A percentile compares a stretch with the other conserved stretches of the same genome.
These are phyloP conservation scores for Penaeus japonicus DNA, from an alignment of 1,140 invertebrate genomes.

Conservation along the genomic window DNA sequence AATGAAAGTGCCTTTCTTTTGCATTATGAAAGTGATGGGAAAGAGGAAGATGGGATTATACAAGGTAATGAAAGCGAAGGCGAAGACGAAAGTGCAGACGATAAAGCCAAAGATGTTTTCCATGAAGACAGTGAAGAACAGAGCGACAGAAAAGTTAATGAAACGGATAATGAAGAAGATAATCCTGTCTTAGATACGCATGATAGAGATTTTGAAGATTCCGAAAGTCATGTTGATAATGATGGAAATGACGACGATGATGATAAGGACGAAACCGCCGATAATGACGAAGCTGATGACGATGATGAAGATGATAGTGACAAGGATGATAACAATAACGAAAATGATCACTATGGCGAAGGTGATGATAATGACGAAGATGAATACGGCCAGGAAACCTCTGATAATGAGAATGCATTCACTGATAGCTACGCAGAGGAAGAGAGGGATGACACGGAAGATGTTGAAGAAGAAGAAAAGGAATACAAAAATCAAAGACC, in stretches of 20 bases:
- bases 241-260: background rate
- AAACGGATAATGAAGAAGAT: background rate
- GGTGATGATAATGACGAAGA: conserved; percentile 1
- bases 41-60: background rate
- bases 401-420: no score
- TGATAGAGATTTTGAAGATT: background rate
- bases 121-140: conserved; percentile 30
- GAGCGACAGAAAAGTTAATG: background rate
- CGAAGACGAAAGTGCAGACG: background rate
- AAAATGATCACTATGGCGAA: background rate
- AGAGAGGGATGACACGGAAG: background rate
- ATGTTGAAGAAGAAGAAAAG: background rate
- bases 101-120: background rate
- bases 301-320: conserved; percentile 5
- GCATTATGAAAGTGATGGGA: background rate
- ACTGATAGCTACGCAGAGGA: background rate
- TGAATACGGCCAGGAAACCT: background rate
- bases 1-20: no score
- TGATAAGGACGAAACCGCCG: background rate
- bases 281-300: background rate
- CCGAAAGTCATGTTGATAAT: conserved; percentile 21
- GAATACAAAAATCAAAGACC: background rate
- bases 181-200: no score
- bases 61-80: background rate
- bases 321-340: background rate